Evolutionary conservation across 2,797 vertebrate genomes (phyloP).

Genomic region (Triplophysa yarkandensis): DNA sequence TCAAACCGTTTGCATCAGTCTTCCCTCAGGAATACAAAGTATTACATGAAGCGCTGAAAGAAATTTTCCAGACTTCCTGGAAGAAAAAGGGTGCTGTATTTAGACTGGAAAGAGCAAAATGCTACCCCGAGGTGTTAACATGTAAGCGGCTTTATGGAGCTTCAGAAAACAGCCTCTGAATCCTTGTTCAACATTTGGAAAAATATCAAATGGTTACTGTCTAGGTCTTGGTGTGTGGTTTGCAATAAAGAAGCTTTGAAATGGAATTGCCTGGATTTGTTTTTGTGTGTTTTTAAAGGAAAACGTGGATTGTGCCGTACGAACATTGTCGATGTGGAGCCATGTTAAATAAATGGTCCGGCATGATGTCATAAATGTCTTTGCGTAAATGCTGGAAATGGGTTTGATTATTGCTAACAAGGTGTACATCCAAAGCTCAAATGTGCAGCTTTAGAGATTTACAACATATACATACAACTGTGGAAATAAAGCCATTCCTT

Average conservation of each 20-base stretch:
- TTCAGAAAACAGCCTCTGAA: constrained; percentile 30
- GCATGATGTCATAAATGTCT: constrained; percentile 28
- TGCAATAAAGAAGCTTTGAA: constrained; percentile 3
- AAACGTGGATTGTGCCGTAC: constrained; percentile 8
- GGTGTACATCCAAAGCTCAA: constrained; percentile 1
- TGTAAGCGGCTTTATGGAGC: constrained; percentile 43
- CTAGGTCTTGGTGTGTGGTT: constrained; percentile 8
- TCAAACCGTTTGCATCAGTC: constrained; percentile 22
- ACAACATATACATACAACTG: too few relatives aligned
- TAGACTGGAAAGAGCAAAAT: constrained; percentile 40
- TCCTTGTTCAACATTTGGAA: constrained; percentile 22
- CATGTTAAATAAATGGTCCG: constrained; percentile 24
- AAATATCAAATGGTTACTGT: constrained; percentile 20
- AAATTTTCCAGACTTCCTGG: constrained; percentile 37
- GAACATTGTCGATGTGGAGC: constrained; percentile 8
- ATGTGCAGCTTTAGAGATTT: background rate
- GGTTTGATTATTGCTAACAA: constrained; percentile 39
- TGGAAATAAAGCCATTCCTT: too few relatives aligned
- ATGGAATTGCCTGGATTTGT: constrained; percentile 12
- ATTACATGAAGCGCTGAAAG: constrained; percentile 30
- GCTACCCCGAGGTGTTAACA: constrained; percentile 40
- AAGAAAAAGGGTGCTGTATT: constrained; percentile 27
- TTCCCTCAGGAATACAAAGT: constrained; percentile 30
- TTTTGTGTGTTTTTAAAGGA: background rate
- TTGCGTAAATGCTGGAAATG: constrained; percentile 31